These are phyloP conservation scores for Platichthys stellatus DNA, from an alignment of 2,113 vertebrate species.

Conservation along the genomic window DNA sequence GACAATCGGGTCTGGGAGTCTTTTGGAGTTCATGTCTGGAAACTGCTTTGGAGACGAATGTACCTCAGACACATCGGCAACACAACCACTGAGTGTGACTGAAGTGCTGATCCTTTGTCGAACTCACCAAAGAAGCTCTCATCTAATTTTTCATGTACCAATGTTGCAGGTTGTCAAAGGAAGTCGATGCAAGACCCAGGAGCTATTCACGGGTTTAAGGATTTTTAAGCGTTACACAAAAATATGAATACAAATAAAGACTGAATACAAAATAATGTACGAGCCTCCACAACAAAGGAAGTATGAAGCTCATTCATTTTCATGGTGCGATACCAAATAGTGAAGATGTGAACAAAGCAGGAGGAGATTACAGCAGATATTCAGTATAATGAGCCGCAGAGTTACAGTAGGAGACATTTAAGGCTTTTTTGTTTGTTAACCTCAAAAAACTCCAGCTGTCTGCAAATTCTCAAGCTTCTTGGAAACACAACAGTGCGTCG, in stretches of 20 bases:
- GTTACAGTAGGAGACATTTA: slow-evolving; percentile 39
- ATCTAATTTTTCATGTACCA: slow-evolving; percentile 3
- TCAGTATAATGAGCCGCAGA: slow-evolving; percentile 44
- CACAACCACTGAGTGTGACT: slow-evolving; percentile 2
- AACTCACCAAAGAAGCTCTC: background rate
- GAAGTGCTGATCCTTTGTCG: slow-evolving; percentile 24
- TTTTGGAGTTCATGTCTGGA: background rate
- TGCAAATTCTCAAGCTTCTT: slow-evolving; percentile 51
- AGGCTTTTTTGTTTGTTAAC: slow-evolving; percentile 29
- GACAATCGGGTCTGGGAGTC: background rate
- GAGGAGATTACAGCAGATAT: slow-evolving; percentile 33
- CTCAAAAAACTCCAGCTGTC: slow-evolving; percentile 58
- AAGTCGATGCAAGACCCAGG: background rate
- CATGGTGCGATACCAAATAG: slow-evolving; percentile 43
- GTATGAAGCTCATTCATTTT: slow-evolving; percentile 56
- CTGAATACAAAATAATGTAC: background rate
- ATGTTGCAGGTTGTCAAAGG: slow-evolving; percentile 17
- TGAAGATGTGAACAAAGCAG: slow-evolving; percentile 51
- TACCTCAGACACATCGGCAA: background rate
- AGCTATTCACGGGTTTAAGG: background rate
- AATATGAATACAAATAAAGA: background rate
- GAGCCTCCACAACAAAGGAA: slow-evolving; percentile 16
- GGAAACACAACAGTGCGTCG: slow-evolving; percentile 60
- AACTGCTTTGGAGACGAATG: background rate
- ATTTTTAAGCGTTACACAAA: background rate